Conservation (phyloP, 2,797 vertebrate species). For the Bradypodion pumilum region DNA sequence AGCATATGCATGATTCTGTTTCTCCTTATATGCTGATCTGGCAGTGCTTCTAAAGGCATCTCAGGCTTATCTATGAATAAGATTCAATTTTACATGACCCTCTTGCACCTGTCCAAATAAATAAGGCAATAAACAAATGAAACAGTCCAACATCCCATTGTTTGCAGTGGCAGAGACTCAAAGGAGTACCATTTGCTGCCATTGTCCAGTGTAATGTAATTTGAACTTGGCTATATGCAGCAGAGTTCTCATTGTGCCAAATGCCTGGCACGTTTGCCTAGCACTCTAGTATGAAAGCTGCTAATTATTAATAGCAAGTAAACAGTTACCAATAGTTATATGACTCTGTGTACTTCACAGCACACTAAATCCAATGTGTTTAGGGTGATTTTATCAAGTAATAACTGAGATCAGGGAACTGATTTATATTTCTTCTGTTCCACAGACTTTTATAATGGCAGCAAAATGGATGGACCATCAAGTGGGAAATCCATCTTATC, state of each 20-base stretch:
- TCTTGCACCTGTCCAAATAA: conserved; percentile 70
- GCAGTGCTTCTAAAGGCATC: conserved; percentile 39
- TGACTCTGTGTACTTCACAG: conserved; percentile 68
- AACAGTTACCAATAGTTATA: conserved; percentile 72
- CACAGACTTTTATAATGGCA: conserved; percentile 43
- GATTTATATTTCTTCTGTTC: conserved; percentile 37
- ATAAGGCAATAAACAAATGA: conserved; percentile 72
- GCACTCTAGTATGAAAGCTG: conserved; percentile 63
- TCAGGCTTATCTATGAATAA: conserved; percentile 45
- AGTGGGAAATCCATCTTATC: conserved; percentile 26
- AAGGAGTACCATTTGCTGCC: conserved; percentile 60
- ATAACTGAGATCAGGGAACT: conserved; percentile 45
- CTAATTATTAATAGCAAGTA: conserved; percentile 78
- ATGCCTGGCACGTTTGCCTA: conserved; percentile 51
- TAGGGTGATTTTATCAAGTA: conserved; percentile 53
- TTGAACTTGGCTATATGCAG: conserved; percentile 57
- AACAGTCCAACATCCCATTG: conserved; percentile 66
- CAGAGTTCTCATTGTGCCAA: conserved; percentile 61
- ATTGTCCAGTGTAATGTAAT: conserved; percentile 63
- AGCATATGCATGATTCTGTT: conserved; percentile 11
- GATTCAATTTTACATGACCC: conserved; percentile 37
- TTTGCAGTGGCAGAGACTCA: conserved; percentile 71
- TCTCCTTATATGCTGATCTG: conserved; percentile 23
- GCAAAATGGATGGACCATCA: conserved; percentile 26
- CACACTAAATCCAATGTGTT: conserved; percentile 66